Evolutionary conservation across 2,888 invertebrate species (phyloP).

Genomic region (Drosophila paramelanica): DNA sequence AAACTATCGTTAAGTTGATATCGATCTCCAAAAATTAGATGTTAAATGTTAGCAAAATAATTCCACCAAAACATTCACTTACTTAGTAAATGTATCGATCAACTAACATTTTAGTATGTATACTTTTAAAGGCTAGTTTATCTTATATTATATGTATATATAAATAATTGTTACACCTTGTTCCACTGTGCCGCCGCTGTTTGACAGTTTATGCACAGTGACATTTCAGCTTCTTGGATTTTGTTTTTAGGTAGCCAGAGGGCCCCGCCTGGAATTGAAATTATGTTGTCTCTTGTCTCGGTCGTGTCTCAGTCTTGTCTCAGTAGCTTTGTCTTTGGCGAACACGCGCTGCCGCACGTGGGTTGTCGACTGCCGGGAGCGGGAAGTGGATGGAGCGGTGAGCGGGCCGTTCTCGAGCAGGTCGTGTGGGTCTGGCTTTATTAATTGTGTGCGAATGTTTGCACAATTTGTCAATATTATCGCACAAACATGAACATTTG

Average conservation of each 20-base stretch:
- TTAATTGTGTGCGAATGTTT: slow-evolving; percentile 81
- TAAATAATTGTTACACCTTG: not conserved
- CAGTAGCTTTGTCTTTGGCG: slow-evolving; percentile 52
- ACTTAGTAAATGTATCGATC: too few relatives aligned
- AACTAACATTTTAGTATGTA: too few relatives aligned
- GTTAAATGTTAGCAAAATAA: too few relatives aligned
- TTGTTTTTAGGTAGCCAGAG: slow-evolving; percentile 52
- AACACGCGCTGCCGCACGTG: slow-evolving; percentile 50
- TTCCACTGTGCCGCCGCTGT: slow-evolving; percentile 27
- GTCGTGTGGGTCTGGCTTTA: slow-evolving; percentile 59
- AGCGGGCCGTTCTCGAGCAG: slow-evolving; percentile 14
- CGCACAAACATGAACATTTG: slow-evolving; percentile 75
- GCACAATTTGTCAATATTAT: slow-evolving; percentile 82
- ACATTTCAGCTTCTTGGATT: slow-evolving; percentile 52
- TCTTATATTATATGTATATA: too few relatives aligned
- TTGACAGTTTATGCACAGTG: slow-evolving; percentile 40
- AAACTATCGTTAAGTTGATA: too few relatives aligned
- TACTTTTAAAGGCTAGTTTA: too few relatives aligned
- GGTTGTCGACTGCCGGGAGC: slow-evolving; percentile 11
- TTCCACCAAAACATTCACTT: too few relatives aligned
- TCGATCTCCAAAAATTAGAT: too few relatives aligned
- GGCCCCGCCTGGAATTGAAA: slow-evolving; percentile 55
- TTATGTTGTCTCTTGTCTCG: slow-evolving; percentile 72
- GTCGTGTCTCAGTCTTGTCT: slow-evolving; percentile 31
- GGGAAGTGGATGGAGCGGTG: not conserved